Conservation (phyloP, 2,797 vertebrate species). For the Clarias pachynema region DNA sequence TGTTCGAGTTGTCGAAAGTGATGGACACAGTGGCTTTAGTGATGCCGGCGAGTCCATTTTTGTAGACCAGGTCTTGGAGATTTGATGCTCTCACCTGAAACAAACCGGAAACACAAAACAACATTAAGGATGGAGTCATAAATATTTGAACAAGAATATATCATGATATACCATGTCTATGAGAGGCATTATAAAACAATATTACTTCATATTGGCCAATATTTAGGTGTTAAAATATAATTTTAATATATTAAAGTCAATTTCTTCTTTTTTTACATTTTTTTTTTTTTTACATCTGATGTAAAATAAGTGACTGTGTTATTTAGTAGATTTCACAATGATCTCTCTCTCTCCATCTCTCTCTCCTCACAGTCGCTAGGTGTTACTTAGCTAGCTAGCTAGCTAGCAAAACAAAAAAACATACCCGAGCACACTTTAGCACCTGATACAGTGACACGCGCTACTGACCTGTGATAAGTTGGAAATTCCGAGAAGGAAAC, state of each 20-base stretch:
- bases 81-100: constrained; percentile 89
- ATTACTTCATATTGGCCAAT: not conserved
- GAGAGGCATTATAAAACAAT: not conserved
- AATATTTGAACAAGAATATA: not conserved
- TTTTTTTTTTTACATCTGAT: not conserved
- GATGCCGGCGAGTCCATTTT: constrained; percentile 92
- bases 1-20: constrained; percentile 93
- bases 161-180: not conserved
- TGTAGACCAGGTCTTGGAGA: constrained; percentile 94
- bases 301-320: not conserved
- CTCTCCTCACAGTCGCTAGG: not conserved
- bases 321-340: not conserved
- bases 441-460: not conserved
- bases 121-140: not conserved
- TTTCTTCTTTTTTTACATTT: not conserved
- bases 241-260: too few species aligned
- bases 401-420: not conserved
- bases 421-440: not conserved
- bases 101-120: not conserved
- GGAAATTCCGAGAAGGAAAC: constrained; percentile 90
- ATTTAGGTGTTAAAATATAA: too few species aligned
- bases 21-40: constrained; percentile 92
- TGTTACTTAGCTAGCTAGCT: not conserved
- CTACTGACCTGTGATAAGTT: constrained; percentile 87
- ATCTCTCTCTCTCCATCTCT: not conserved